phyloP scores from a whole-genome alignment of 2,888 invertebrate genomes.

The Rhingia campestris region DNA sequence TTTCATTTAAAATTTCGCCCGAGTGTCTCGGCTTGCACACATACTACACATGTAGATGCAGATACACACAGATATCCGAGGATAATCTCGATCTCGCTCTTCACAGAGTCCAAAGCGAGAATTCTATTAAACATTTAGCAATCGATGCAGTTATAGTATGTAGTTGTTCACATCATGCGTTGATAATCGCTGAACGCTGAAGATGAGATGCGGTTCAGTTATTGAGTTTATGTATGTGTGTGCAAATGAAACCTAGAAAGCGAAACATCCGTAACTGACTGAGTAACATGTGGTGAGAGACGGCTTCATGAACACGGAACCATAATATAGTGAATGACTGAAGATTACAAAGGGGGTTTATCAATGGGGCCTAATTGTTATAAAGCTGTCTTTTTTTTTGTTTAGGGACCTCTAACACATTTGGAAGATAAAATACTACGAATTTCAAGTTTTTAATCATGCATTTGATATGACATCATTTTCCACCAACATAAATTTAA shows the following conservation, averaged over 20 bases:
- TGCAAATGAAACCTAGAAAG: constrained; percentile 27
- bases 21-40: constrained; percentile 2
- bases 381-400: too few species aligned
- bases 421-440: too few species aligned
- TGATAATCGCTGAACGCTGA: constrained; percentile 35
- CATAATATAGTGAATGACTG: too few species aligned
- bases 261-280: constrained; percentile 4
- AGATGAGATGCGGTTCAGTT: constrained; percentile 29
- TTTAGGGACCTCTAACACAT: too few species aligned
- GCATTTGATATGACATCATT: too few species aligned
- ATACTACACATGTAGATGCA: constrained; percentile 6
- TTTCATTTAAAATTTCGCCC: constrained; percentile 64
- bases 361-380: too few species aligned
- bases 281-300: not conserved
- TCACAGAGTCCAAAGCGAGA: not conserved
- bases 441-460: too few species aligned
- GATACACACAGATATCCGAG: constrained; percentile 24
- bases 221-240: not conserved
- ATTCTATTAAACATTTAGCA: constrained; percentile 54
- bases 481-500: too few species aligned
- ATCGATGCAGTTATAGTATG: constrained; percentile 47
- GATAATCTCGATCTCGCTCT: constrained; percentile 38
- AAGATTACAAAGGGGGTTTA: too few species aligned
- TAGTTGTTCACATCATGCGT: constrained; percentile 50
- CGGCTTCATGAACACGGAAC: too few species aligned